Evolutionary conservation across 2,888 invertebrate species (phyloP), one percentile per base, ranked within the genome.

Genomic region (Calameuta pallipes): DNA sequence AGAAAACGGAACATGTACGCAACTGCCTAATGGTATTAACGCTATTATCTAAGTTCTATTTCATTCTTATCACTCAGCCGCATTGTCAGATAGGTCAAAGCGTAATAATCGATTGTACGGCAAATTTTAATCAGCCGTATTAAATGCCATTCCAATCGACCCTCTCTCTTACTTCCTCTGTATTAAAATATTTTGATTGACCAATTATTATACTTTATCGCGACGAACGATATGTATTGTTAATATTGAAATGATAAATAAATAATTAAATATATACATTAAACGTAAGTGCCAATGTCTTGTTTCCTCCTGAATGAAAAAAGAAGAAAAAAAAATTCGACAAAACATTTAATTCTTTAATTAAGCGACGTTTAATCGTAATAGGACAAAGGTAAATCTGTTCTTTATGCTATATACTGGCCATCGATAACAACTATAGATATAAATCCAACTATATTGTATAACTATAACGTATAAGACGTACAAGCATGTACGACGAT

Each of bases 391-490:
- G 56, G 23, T 23, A 56, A 56, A 56, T 56, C 13, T 30, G 9
- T 31, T 71, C 31, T 71, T 34, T 71, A 34, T 71, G 33, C 30
- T 75, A 69, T 75, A 69, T 77, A 77, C 77, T 77, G 77, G 77
- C 77, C 77, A 75, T 77, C 73, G 36, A 77, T 77, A 77, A 15
- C 2, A 74, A 37, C 34, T 13, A 71, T 33, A 31, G 13, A 9
- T 56, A 56, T 23, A 23, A 23, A 56, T 23, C 23, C 56, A 56
- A 56, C 56, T 56, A 56, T 23, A 23, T 56, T 23, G 56, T 71
- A 71, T 33, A 70, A 70, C 70, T 70, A 30, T 70, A 70, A 70
- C 11, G 2, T 71, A 71, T 71, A 71, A 56, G 56, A 56, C 23
- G 23, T 56, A 56, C 56, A 2, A 56, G 56, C 9, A 56, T 56